Evolutionary conservation across 2,888 invertebrate genomes (phyloP).

Genomic region (Caenorhabditis panamensis): DNA sequence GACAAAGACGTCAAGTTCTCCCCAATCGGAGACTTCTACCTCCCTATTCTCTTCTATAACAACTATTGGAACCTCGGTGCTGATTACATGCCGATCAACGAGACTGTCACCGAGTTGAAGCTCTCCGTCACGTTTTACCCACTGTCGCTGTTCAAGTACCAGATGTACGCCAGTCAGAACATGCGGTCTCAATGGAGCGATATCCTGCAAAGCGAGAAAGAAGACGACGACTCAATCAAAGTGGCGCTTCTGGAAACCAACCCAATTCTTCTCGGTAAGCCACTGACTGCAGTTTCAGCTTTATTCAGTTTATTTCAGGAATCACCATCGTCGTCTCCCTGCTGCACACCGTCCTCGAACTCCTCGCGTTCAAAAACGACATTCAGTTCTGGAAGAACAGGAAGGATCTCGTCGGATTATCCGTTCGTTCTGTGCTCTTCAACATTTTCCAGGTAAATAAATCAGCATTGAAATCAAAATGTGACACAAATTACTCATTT

Average conservation of each 20-base stretch:
- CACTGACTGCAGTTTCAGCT: neutral
- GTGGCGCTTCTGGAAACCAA: constrained; percentile 97
- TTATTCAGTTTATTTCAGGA: constrained; percentile 74
- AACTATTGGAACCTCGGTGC: constrained; percentile 99
- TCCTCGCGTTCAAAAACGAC: constrained; percentile 99
- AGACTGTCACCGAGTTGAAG: constrained; percentile 85
- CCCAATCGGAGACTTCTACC: constrained; percentile 90
- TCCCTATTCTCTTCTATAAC: constrained; percentile 94
- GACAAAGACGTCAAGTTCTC: constrained; percentile 82
- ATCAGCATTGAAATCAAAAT: no score
- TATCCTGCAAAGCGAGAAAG: constrained; percentile 83
- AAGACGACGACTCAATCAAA: constrained; percentile 84
- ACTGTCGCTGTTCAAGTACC: constrained; percentile 96
- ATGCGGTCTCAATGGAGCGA: constrained; percentile 78
- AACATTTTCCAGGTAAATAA: constrained; percentile 89
- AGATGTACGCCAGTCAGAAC: constrained; percentile 95
- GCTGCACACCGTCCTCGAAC: constrained; percentile 96
- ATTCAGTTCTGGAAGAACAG: constrained; percentile 99
- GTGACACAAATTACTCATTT: constrained; percentile 33
- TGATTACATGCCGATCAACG: constrained; percentile 88
- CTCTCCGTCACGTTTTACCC: constrained; percentile 86
- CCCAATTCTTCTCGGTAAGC: constrained; percentile 89
- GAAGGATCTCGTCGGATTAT: constrained; percentile 92
- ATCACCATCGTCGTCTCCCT: constrained; percentile 93
- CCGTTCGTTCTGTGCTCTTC: constrained; percentile 97